A percentile compares a stretch with the other conserved stretches of the same genome.
These are phyloP conservation scores for Platysternon megacephalum DNA, from an alignment of 2,113 vertebrate genomes.

Conservation along the genomic window DNA sequence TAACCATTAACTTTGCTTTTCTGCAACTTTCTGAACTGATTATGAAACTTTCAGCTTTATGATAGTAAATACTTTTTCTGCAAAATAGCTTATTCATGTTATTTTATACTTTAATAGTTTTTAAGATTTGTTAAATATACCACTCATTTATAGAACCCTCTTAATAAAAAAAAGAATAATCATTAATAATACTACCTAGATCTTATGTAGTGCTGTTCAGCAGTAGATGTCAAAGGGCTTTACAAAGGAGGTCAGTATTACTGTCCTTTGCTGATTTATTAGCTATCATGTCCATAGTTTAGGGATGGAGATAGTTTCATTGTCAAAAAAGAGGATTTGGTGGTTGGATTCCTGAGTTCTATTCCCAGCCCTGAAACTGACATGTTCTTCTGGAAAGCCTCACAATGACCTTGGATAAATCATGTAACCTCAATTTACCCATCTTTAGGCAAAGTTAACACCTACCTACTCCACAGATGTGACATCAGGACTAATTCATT, in stretches of 20 bases:
- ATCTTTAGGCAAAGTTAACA: not conserved
- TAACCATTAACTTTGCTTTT: slow-evolving; percentile 1
- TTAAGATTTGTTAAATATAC: slow-evolving; percentile 7
- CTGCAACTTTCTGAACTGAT: slow-evolving; percentile 5
- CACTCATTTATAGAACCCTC: not conserved
- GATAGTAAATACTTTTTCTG: slow-evolving; percentile 42
- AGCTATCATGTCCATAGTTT: not conserved
- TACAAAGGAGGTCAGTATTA: not conserved
- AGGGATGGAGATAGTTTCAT: not conserved
- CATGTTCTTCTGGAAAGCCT: not conserved
- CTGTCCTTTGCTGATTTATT: not conserved
- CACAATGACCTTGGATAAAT: not conserved
- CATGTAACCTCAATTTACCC: not conserved
- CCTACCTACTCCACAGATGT: not conserved
- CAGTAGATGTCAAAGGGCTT: not conserved
- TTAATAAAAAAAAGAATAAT: not conserved
- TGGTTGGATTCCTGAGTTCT: not conserved
- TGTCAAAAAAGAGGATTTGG: not conserved
- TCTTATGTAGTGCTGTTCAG: not conserved
- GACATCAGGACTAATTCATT: not conserved
- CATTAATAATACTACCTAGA: not conserved
- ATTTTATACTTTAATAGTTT: slow-evolving; percentile 13
- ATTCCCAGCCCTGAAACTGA: not conserved
- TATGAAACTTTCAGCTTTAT: slow-evolving; percentile 13
- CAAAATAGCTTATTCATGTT: slow-evolving; percentile 57